phyloP scores from a whole-genome alignment of 2,113 vertebrate species.

The Leptocoma aspasia region DNA sequence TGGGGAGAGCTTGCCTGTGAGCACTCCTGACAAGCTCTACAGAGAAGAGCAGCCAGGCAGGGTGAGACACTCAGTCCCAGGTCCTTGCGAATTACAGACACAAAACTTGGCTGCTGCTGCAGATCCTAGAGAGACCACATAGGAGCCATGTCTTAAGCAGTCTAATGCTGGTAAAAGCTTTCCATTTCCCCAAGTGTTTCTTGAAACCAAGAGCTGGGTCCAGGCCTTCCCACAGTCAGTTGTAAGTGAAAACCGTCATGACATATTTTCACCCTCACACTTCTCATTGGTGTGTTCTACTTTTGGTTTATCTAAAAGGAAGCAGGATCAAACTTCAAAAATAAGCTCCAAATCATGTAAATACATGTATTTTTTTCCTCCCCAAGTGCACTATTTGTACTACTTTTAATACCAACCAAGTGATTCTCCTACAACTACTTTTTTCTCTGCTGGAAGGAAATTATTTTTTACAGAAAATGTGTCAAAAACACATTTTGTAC shows the following conservation, averaged over 20 bases:
- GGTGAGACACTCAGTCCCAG: background rate
- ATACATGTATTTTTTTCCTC: background rate
- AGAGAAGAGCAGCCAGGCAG: background rate
- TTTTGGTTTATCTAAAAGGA: background rate
- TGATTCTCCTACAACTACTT: background rate
- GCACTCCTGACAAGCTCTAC: background rate
- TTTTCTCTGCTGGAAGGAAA: background rate
- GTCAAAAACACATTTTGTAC: background rate
- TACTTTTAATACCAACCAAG: background rate
- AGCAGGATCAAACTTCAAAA: background rate
- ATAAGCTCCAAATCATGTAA: background rate
- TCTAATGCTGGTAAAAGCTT: background rate
- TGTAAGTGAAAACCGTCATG: background rate
- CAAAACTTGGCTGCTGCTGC: background rate
- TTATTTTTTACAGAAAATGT: background rate
- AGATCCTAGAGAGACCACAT: background rate
- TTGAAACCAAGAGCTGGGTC: background rate
- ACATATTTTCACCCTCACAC: background rate
- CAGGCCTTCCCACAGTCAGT: background rate
- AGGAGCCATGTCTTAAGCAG: background rate
- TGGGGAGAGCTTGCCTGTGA: rapidly evolving
- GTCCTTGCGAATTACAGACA: background rate
- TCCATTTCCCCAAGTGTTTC: background rate
- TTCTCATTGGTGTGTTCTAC: background rate
- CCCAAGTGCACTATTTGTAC: background rate